Evolutionary conservation across 2,888 invertebrate genomes (phyloP).

Genomic region (Heliconius ethilla): DNA sequence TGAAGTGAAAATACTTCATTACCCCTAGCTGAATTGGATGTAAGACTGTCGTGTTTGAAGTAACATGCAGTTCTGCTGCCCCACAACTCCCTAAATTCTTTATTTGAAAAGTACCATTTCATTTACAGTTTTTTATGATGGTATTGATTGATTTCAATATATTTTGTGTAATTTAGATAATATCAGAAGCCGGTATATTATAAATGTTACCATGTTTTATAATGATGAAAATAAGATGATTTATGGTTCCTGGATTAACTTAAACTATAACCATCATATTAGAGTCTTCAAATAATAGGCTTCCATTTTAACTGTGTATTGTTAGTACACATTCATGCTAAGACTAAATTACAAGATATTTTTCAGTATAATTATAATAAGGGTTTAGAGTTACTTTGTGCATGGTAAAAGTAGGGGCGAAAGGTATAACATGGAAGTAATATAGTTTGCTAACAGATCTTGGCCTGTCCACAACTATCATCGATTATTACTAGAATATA

Average conservation of each 20-base stretch:
- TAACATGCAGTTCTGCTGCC: background rate
- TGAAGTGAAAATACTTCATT: background rate
- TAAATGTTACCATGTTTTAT: background rate
- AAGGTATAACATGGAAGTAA: background rate
- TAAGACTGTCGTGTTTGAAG: background rate
- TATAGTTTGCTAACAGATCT: background rate
- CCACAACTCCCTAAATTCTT: background rate
- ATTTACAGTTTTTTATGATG: background rate
- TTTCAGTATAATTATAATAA: background rate
- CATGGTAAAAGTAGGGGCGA: background rate
- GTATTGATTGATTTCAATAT: background rate
- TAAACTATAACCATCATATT: background rate
- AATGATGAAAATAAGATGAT: background rate
- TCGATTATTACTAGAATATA: too few relatives aligned
- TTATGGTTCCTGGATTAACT: background rate
- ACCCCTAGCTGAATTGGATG: background rate
- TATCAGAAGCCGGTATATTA: background rate
- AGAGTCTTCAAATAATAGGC: background rate
- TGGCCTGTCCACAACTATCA: too few relatives aligned
- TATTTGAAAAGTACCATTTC: background rate
- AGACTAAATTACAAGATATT: conserved; percentile 2
- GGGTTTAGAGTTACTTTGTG: background rate
- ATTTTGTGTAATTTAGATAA: background rate
- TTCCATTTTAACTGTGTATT: background rate
- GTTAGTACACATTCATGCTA: background rate